Base-by-base conservation (phyloP, 2,113 vertebrate species). In the Ciconia boyciana region DNA sequence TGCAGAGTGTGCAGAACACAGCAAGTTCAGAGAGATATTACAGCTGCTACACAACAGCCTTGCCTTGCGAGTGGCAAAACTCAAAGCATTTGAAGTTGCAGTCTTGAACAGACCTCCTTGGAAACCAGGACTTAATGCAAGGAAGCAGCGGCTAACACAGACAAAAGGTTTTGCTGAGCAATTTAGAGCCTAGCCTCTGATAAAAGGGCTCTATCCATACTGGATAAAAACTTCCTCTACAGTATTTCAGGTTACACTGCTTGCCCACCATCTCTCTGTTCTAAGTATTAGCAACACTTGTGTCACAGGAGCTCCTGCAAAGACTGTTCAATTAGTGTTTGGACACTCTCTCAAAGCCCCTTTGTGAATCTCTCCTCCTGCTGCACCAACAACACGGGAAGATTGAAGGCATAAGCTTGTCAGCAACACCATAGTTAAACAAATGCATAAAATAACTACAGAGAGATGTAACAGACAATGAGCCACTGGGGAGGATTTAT, bases 401-500 rank as follows among this genome's bases (percentile, higher is more conserved):
- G 58, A 77, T 1, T 22, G 62, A 87, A 89, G 57, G 34, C 28
- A 36, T 3, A 72, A 95, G 49, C 74, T 43, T 2, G 0, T 22
- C 28, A 87, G 28, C 52, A 76, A 64, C 16, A 71, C 14, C 32
- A 46, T 1, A 44, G 57, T 31, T 83, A 77, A 88, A 91, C 29
- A 85, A 79, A 80, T 2, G 4, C 28, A 41, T 41, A 15, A 86
- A 92, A 19, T 34, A 92, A 89, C 68, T n/a, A 72, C 31, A 86
- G 79, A 75, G 74, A 93, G 68, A 83, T 86, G 19, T 32, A 90
- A 39, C 8, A 94, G 90, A 95, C 90, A 93, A 89, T 10, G 46
- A 96, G 78, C 80, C 78, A 69, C 75, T 29, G 46, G 84, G 83
- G 78, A 96, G 54, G 87, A 88, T 90, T 93, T 91, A 49, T 76